Conservation (phyloP, 2,888 invertebrate species). For the Apamea monoglypha region DNA sequence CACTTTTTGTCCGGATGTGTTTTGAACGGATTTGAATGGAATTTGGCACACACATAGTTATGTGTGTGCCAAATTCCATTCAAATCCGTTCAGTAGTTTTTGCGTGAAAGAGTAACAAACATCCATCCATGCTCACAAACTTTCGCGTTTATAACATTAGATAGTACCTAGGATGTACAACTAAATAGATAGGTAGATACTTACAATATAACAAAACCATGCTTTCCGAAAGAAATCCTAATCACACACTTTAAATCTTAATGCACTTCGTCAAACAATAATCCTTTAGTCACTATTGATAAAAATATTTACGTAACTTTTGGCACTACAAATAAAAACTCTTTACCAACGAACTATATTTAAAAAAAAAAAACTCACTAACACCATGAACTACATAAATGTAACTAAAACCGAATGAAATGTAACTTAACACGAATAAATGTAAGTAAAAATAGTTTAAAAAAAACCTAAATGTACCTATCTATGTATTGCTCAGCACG, state of each 20-base stretch:
- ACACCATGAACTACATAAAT: neutral
- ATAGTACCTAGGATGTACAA: neutral
- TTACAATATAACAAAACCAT: conserved; percentile 18
- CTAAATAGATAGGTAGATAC: neutral
- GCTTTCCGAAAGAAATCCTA: neutral
- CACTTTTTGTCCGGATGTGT: no score
- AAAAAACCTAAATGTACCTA: conserved; percentile 8
- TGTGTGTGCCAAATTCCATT: no score
- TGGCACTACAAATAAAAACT: neutral
- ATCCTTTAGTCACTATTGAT: conserved; percentile 40
- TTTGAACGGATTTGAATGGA: no score
- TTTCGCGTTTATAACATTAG: no score
- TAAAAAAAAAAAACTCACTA: neutral
- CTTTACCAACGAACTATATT: neutral
- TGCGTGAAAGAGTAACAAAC: no score
- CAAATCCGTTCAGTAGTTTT: no score
- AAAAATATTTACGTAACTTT: conserved; percentile 42
- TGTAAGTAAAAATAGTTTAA: conserved; percentile 12
- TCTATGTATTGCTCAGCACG: conserved; percentile 5
- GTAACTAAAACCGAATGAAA: neutral
- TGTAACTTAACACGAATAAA: conserved; percentile 8
- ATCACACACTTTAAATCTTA: conserved; percentile 25
- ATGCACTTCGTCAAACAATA: conserved; percentile 24
- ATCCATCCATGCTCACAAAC: no score
- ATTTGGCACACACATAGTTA: no score